Evolutionary conservation across 2,113 vertebrate species (phyloP), one percentile per base, ranked within the genome.

Genomic region (Otolemur garnettii): DNA sequence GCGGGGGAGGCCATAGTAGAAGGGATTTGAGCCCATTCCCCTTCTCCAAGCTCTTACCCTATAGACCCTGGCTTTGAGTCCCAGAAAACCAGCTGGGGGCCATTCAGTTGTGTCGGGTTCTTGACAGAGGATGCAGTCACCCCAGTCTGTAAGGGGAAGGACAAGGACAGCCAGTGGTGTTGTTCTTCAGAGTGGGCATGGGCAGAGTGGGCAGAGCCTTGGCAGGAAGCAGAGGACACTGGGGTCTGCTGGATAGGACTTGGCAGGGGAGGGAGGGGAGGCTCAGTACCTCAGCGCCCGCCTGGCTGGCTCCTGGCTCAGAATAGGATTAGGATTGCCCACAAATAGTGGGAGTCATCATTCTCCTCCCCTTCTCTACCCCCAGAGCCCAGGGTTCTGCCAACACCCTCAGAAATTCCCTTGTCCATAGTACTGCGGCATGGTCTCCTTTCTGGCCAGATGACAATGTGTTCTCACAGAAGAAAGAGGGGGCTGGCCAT

Each of bases 241-340:
- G 35, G 79, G 74, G 69, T 80, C 38, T 13, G 62, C 26, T 19
- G 82, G 93, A 60, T 5, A 15, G 59, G 45, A 71, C 28, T 62
- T 50, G 85, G 71, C 78, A 26, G n/a, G 19, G 18, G 57, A 33
- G 3, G 4, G 4, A n/a, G 9, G 22, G 42, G 38, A 30, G 5
- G 12, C n/a, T 84, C 55, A 15, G 92, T 33, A 22, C 53, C 79
- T 59, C 53, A 94, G 57, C 3, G 35, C 90, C 94, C n/a, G 62
- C 83, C 93, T 74, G 91, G 83, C 94, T 91, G 94, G 95, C 94
- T 96, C 94, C 96, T 13, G 77, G 80, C 87, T 96, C 90, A 26
- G 69, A 78, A 74, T 57, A 62, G 74, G 55, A 80, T 93, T 50
- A 42, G n/a, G 19, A 55, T 15, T 79, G 77, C 53, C 87, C 66